Percentiles rank a stretch among this genome's conserved stretches.
These are phyloP conservation scores for Tiliacea citrago DNA, from an alignment of 2,888 invertebrate genomes.

Conservation along the genomic window DNA sequence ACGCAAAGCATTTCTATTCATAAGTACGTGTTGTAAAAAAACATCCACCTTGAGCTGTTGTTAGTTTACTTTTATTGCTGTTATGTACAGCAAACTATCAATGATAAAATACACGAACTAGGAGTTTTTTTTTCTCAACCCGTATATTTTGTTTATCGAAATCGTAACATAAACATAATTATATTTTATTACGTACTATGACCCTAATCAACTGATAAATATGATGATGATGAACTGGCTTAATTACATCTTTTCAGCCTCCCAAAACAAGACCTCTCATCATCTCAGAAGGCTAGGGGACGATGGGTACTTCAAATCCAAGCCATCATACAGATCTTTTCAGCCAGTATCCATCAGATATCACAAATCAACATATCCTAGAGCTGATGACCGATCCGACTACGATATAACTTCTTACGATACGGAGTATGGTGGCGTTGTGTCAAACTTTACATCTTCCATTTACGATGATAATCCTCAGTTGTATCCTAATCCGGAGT, in stretches of 20 bases:
- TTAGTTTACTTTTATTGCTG: neutral
- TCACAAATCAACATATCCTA: conserved; percentile 81
- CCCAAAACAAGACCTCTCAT: conserved; percentile 70
- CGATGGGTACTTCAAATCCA: conserved; percentile 79
- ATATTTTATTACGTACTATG: neutral
- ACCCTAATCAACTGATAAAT: neutral
- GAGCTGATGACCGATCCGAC: conserved; percentile 81
- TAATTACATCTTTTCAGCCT: conserved; percentile 70
- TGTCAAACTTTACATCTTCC: conserved; percentile 88
- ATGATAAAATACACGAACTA: neutral
- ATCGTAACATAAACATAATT: too few relatives aligned
- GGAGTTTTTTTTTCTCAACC: neutral
- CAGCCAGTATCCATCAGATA: conserved; percentile 83
- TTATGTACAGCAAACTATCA: neutral
- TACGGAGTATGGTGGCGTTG: conserved; percentile 86
- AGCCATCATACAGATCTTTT: conserved; percentile 83
- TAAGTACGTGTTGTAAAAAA: neutral
- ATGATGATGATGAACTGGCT: neutral
- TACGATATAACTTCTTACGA: conserved; percentile 87
- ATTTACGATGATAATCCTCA: conserved; percentile 88
- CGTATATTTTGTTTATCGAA: neutral
- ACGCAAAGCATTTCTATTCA: conserved; percentile 21
- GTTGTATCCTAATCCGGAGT: conserved; percentile 87
- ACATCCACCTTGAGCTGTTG: neutral
- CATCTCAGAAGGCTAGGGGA: conserved; percentile 78